These are phyloP conservation scores for Apocheima hispidaria DNA, from an alignment of 2,888 invertebrate genomes.

Conservation along the genomic window DNA sequence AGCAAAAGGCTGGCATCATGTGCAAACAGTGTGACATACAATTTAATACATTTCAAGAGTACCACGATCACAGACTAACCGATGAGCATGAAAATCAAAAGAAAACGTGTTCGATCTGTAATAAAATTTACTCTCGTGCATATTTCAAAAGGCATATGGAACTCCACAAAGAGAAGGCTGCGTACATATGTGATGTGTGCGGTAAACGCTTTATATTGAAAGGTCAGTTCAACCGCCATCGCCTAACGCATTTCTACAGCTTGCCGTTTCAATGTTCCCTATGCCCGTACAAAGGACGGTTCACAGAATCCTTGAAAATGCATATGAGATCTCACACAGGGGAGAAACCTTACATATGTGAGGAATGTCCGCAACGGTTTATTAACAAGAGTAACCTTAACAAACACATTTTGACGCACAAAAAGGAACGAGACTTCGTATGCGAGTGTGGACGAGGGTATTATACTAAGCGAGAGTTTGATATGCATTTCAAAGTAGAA, in stretches of 20 bases:
- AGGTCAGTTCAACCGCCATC: slow-evolving; percentile 67
- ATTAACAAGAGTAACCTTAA: slow-evolving; percentile 77
- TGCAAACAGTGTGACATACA: slow-evolving; percentile 68
- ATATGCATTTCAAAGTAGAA: slow-evolving; percentile 74
- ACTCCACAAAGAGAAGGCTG: slow-evolving; percentile 58
- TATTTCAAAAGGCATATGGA: slow-evolving; percentile 71
- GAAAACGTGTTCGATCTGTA: slow-evolving; percentile 66
- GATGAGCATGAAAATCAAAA: slow-evolving; percentile 70
- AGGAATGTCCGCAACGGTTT: slow-evolving; percentile 70
- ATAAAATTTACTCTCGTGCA: slow-evolving; percentile 63
- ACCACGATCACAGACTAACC: slow-evolving; percentile 63
- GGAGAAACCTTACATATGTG: slow-evolving; percentile 75
- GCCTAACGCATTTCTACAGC: slow-evolving; percentile 71
- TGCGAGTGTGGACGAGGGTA: slow-evolving; percentile 75
- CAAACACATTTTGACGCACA: slow-evolving; percentile 71
- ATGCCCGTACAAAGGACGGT: slow-evolving; percentile 77
- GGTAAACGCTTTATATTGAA: slow-evolving; percentile 70
- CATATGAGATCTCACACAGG: slow-evolving; percentile 79
- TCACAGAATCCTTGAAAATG: slow-evolving; percentile 72
- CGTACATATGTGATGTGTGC: slow-evolving; percentile 76
- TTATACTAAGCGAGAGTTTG: slow-evolving; percentile 67
- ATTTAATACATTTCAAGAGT: slow-evolving; percentile 66
- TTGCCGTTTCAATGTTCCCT: slow-evolving; percentile 71
- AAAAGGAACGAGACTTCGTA: slow-evolving; percentile 63
- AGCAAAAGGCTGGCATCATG: slow-evolving; percentile 31